Conservation (phyloP, 2,797 vertebrate species). For the Cynopterus sphinx region DNA sequence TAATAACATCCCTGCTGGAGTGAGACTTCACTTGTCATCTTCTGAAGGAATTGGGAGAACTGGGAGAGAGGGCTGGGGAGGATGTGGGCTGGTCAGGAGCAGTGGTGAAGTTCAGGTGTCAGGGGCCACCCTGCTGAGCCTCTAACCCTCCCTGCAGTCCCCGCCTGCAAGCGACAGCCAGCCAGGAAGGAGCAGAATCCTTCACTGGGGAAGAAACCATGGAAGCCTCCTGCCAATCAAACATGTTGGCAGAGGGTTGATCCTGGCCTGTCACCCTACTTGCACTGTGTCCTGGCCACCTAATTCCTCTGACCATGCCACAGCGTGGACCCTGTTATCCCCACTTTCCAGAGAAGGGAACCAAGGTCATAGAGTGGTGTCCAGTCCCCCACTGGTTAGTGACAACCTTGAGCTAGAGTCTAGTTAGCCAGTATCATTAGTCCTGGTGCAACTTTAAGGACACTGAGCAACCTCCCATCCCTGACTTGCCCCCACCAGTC, state of each 20-base stretch:
- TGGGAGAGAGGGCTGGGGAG: background rate
- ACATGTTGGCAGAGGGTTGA: accelerated
- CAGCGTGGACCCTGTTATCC: too few species aligned
- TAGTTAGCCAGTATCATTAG: background rate
- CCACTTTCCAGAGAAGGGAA: background rate
- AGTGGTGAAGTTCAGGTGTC: too few species aligned
- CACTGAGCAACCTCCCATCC: accelerated
- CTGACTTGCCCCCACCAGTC: background rate
- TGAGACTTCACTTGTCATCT: background rate
- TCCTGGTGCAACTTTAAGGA: background rate
- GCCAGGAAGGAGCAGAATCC: background rate
- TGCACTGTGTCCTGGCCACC: accelerated
- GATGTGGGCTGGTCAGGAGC: background rate
- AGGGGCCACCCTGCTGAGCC: too few species aligned
- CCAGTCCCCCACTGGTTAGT: background rate
- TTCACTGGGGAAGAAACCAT: accelerated
- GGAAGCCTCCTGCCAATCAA: background rate
- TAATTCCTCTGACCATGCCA: background rate
- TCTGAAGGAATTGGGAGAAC: background rate
- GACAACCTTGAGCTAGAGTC: background rate
- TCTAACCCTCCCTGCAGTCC: background rate
- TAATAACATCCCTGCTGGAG: background rate
- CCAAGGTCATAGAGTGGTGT: background rate
- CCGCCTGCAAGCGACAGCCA: background rate
- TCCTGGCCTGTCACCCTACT: background rate